Conservation (phyloP, 92 coral and sea anemone genomes). For the Montipora capitata region DNA sequence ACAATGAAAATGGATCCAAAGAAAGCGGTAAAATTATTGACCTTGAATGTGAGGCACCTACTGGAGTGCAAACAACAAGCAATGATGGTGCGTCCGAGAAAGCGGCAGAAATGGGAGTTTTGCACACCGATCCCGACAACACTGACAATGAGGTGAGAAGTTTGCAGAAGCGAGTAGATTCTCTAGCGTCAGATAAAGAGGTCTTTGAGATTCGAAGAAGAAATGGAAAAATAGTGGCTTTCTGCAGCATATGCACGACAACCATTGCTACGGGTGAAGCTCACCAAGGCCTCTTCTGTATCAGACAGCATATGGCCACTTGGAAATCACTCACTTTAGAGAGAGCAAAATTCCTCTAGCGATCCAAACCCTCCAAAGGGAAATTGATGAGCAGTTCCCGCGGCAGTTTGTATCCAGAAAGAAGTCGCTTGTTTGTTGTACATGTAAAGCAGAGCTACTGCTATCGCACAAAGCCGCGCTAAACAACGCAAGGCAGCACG, state of each 20-base stretch:
- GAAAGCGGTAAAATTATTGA: neutral
- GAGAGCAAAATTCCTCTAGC: conserved; percentile 21
- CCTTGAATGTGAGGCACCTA: neutral
- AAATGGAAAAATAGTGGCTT: conserved; percentile 32
- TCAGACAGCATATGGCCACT: conserved; percentile 45
- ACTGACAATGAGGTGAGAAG: conserved; percentile 17
- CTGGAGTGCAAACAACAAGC: neutral
- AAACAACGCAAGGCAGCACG: conserved; percentile 41
- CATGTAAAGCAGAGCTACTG: conserved; percentile 44
- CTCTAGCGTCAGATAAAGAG: neutral
- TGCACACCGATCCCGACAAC: conserved; percentile 1
- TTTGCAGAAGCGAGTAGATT: conserved; percentile 23
- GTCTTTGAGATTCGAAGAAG: conserved; percentile 13
- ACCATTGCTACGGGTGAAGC: conserved; percentile 43
- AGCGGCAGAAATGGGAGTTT: conserved; percentile 38
- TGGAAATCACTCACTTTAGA: conserved; percentile 32
- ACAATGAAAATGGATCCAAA: neutral
- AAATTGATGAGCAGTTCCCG: conserved; percentile 25
- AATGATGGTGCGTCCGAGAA: conserved; percentile 39
- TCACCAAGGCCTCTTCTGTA: conserved; percentile 31
- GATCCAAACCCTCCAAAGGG: conserved; percentile 7
- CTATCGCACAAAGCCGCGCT: conserved; percentile 43
- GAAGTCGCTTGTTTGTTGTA: conserved; percentile 38
- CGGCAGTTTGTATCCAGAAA: conserved; percentile 34
- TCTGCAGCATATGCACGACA: conserved; percentile 43